Evolutionary conservation across 2,888 invertebrate genomes (phyloP).

Genomic region (Taenaris catops): DNA sequence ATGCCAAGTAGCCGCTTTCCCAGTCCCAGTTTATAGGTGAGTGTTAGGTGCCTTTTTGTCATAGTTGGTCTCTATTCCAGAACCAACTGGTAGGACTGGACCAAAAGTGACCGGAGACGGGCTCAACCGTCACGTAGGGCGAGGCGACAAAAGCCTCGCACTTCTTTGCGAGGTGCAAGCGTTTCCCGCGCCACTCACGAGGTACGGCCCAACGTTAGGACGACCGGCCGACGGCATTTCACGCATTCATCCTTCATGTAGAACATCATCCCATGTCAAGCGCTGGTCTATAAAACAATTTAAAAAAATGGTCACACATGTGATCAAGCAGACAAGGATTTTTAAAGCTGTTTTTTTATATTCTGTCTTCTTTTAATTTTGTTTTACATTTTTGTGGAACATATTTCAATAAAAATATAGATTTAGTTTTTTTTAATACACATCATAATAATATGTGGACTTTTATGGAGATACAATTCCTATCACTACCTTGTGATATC

Average conservation of each 20-base stretch:
- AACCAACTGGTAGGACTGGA: constrained; percentile 85
- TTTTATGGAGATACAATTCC: no score
- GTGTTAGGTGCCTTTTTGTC: constrained; percentile 49
- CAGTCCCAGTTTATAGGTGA: constrained; percentile 86
- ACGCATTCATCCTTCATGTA: constrained; percentile 75
- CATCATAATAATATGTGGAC: no score
- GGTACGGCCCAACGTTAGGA: constrained; percentile 74
- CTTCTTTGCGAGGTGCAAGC: constrained; percentile 89
- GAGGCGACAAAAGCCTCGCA: constrained; percentile 72
- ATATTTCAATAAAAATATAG: no score
- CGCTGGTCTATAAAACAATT: no score
- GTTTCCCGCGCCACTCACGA: constrained; percentile 87
- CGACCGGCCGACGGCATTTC: constrained; percentile 62
- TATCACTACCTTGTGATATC: no score
- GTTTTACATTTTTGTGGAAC: no score
- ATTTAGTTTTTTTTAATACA: no score
- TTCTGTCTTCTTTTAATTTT: no score
- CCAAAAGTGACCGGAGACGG: constrained; percentile 83
- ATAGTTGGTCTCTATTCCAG: constrained; percentile 69
- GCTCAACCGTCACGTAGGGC: constrained; percentile 77
- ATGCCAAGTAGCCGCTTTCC: constrained; percentile 85
- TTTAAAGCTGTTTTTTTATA: no score
- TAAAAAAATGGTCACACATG: no score
- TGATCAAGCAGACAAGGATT: no score
- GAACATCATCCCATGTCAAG: constrained; percentile 60